phyloP scores from a whole-genome alignment of 2,888 invertebrate genomes.

The Nymphalis polychloros region DNA sequence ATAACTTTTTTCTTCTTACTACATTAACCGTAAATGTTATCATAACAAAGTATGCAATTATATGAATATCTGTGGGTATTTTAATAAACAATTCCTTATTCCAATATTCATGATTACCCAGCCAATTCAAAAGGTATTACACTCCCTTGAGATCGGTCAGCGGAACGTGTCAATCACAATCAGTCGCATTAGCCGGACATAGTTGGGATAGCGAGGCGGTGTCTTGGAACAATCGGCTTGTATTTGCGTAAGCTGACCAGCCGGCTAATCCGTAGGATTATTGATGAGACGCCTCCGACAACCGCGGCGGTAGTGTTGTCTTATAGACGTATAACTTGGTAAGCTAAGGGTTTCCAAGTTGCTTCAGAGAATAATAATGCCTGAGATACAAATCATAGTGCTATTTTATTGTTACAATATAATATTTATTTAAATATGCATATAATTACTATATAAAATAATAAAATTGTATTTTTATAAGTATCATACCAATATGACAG shows the following conservation, averaged over 20 bases:
- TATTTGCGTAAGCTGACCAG: slow-evolving; percentile 73
- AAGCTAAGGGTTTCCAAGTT: slow-evolving; percentile 1
- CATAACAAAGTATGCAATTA: no score
- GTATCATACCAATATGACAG: no score
- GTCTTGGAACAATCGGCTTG: slow-evolving; percentile 53
- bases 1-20: no score
- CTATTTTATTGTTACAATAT: no score
- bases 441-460: no score
- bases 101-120: slow-evolving; percentile 10
- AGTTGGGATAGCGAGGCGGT: slow-evolving; percentile 30
- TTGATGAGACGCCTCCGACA: slow-evolving; percentile 57
- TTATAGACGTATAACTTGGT: slow-evolving; percentile 3
- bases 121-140: slow-evolving; percentile 33
- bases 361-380: slow-evolving; percentile 3
- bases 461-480: no score
- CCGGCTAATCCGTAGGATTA: slow-evolving; percentile 66
- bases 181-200: slow-evolving; percentile 35
- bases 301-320: slow-evolving; percentile 38
- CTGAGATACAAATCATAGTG: not conserved
- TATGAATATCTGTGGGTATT: not conserved
- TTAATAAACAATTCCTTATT: not conserved
- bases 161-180: slow-evolving; percentile 37
- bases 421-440: no score
- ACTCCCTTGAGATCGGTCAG: slow-evolving; percentile 33
- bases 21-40: no score